Evolutionary conservation across 1,140 invertebrate genomes (phyloP), one percentile per base, ranked within the genome.

Genomic region (Tetramorium parvispinum): DNA sequence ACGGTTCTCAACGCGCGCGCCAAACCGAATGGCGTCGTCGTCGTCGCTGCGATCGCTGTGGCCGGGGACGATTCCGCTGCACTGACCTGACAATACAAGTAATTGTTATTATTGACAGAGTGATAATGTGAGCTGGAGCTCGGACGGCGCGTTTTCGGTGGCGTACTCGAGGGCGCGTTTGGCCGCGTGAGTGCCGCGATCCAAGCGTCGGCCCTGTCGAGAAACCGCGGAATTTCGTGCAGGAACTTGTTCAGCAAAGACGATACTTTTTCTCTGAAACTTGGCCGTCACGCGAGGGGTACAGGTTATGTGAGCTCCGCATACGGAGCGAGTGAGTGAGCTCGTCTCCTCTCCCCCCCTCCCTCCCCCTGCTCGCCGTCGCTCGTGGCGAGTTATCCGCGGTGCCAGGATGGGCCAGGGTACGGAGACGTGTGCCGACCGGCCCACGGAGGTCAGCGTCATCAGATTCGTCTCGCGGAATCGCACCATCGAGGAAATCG

Each of bases 401-500:
- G 32, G 32, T 32, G 32, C 32, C 32, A 85, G 75, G 82, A 95
- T 95, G 94, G 94, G 94, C 55, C 95, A 95, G 70, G 94, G 95
- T 71, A 95, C 95, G 37, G 94, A 95, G 78, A 93, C 93, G 40
- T 95, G 94, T 66, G 89, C 93, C 8, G 94, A 95, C 70, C 92
- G 94, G 71, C 94, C 94, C 5, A 93, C 94, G 43, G 94, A 95
- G 86, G 95, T 95, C 87, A 95, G 95, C 87, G 95, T 95, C 59
- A 95, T 95, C 57, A 92, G 93, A 91, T 95, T 95, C 70, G 95
- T 95, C n/a, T 95, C 95, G 1, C 92, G 94, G 24, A 95, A 95
- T 91, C 94, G 89, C 13, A 95, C 94, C 10, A 94, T 95, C 37
- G 95, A 95, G 73, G 94, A 95, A 88, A 95, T 95, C 77, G 94